Evolutionary conservation across 2,888 invertebrate species (phyloP).

Genomic region (Platycnemis pennipes): DNA sequence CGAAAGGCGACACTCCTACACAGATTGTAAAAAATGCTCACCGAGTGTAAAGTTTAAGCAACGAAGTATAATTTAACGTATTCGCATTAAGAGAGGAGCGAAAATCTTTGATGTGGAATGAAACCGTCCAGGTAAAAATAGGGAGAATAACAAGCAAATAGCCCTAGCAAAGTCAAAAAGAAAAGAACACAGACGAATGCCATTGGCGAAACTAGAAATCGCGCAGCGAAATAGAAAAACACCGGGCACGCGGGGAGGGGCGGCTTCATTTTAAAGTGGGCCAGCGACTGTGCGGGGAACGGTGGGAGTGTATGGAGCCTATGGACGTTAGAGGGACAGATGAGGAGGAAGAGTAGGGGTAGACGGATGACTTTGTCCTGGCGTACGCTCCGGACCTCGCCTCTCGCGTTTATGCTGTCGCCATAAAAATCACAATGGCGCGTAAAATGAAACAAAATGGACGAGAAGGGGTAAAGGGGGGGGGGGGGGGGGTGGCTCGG

Average conservation of each 20-base stretch:
- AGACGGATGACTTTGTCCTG: neutral
- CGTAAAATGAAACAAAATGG: conserved; percentile 13
- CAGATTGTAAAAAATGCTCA: too few relatives aligned
- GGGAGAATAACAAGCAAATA: neutral
- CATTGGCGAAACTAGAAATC: conserved; percentile 19
- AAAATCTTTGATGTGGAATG: conserved; percentile 1
- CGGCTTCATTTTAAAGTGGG: neutral
- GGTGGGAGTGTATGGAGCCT: neutral
- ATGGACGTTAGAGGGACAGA: neutral
- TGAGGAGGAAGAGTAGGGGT: neutral
- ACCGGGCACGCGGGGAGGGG: neutral
- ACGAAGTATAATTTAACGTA: neutral
- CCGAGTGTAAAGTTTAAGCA: neutral
- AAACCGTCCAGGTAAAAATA: neutral
- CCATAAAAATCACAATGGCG: conserved; percentile 10
- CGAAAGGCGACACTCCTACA: too few relatives aligned
- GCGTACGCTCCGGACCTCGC: neutral
- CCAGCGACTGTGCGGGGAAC: neutral
- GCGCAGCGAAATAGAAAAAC: conserved; percentile 6
- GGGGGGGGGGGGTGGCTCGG: neutral
- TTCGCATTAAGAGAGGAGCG: neutral
- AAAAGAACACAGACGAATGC: too few relatives aligned
- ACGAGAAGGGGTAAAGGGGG: neutral
- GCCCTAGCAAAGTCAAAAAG: neutral
- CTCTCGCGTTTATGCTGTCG: neutral